Base-by-base conservation (phyloP, 2,888 invertebrate genomes). In the Dromius quadrimaculatus region DNA sequence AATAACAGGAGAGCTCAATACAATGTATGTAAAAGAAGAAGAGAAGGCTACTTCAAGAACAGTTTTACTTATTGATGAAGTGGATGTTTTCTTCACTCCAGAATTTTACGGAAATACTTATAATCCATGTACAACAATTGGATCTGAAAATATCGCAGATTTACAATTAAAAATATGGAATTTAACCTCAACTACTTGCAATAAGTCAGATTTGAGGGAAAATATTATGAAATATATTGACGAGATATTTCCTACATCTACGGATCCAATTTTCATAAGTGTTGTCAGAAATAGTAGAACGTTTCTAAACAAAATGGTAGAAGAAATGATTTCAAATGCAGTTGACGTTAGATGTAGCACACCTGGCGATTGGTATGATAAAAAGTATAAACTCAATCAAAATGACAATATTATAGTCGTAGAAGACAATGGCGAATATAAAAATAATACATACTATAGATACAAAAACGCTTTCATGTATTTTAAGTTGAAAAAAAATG, bases 381-480 rank as follows among this genome's bases (percentile, higher is more conserved):
- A n/a, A 15, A 15, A 3, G 34, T 64, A 9, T 22, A 47, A 32
- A 19, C n/a, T 64, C 4, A 17, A 28, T 15, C 9, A 11, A 9
- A 17, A 45, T 11, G 64, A 34, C 11, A 11, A 11, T 23, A 43
- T 64, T 9, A 17, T 17, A 19, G 17, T 15, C 13, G 9, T 32
- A 32, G 28, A 45, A 23, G 6, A 64, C n/a, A 19, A 45, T 22
- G 64, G 64, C 0, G 11, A 32, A 28, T 23, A 64, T 19, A 23
- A 22, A 28, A 64, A 15, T 6, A 34, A 5, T 8, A 32, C 45
- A 8, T 57, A 28, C 11, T 47, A 19, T 28, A 6, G 8, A 19
- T 64, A 64, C 17, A 9, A 19, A 19, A 64, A 64, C 32, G n/a
- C 28, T 19, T 64, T 64, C 15, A 64, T 28, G 41, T 64, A 64